phyloP scores from a whole-genome alignment of 2,113 vertebrate genomes.

The Heterochromis multidens region DNA sequence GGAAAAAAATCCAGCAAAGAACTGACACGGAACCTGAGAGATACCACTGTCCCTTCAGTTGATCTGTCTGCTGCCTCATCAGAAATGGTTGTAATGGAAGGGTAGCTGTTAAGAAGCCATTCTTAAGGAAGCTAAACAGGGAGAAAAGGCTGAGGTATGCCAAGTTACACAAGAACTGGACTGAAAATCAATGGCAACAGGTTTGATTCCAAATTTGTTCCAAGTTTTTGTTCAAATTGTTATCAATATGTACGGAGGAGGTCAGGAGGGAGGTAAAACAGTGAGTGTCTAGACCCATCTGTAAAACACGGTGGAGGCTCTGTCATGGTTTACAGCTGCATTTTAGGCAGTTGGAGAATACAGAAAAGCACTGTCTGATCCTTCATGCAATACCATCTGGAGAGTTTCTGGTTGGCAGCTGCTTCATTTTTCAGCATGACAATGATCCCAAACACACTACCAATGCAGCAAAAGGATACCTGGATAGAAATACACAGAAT shows the following conservation, averaged over 20 bases:
- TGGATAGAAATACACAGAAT: not conserved
- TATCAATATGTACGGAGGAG: not conserved
- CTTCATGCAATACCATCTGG: not conserved
- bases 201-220: too few species aligned
- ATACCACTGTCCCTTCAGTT: not conserved
- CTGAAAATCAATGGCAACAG: not conserved
- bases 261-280: not conserved
- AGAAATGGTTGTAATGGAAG: not conserved
- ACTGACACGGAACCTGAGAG: not conserved
- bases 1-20: not conserved
- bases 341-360: too few species aligned
- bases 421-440: not conserved
- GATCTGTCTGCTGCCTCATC: not conserved
- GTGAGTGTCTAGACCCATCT: too few species aligned
- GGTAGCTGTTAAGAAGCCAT: not conserved
- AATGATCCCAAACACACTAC: not conserved
- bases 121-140: not conserved
- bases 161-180: not conserved
- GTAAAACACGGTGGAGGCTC: too few species aligned
- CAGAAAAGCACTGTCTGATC: too few species aligned
- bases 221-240: not conserved
- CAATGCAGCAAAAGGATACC: not conserved
- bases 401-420: not conserved
- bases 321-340: too few species aligned
- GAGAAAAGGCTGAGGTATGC: too few species aligned